Percentiles rank a stretch among this genome's conserved stretches.
These are phyloP conservation scores for Netelia virgata DNA, from an alignment of 2,888 invertebrate species.

Conservation along the genomic window DNA sequence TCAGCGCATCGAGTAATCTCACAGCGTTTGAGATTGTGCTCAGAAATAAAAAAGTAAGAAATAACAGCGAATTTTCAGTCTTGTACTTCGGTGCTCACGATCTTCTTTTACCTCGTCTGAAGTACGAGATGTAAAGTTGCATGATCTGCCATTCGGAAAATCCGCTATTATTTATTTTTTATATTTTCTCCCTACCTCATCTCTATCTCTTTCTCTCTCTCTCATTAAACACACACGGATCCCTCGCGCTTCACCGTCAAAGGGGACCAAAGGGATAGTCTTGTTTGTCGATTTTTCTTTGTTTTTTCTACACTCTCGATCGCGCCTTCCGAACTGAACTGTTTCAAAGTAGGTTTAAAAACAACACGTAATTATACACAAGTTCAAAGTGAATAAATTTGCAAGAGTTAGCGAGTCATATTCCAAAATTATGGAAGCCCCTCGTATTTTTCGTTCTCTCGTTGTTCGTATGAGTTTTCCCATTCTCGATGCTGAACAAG, in stretches of 20 bases:
- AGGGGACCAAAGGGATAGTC: constrained; percentile 47
- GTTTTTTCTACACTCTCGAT: constrained; percentile 31
- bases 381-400: constrained; percentile 12
- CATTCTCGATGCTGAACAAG: not conserved
- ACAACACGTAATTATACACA: not conserved
- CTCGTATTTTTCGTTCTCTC: not conserved
- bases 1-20: not conserved
- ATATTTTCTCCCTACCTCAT: too few species aligned
- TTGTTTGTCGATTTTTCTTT: constrained; percentile 9
- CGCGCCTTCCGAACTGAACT: constrained; percentile 24
- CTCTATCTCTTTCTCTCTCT: not conserved
- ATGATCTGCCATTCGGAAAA: constrained; percentile 19
- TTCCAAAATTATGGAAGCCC: not conserved
- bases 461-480: not conserved
- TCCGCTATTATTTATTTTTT: constrained; percentile 1
- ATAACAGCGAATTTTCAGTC: too few species aligned
- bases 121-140: not conserved
- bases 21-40: not conserved
- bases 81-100: too few species aligned
- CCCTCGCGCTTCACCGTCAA: constrained; percentile 49
- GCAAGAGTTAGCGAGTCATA: constrained; percentile 15
- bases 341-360: not conserved
- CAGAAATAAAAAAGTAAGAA: too few species aligned
- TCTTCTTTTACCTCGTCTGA: not conserved
- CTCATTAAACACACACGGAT: constrained; percentile 16